phyloP scores from a whole-genome alignment of 2,888 invertebrate genomes.

The Adineta ricciae region DNA sequence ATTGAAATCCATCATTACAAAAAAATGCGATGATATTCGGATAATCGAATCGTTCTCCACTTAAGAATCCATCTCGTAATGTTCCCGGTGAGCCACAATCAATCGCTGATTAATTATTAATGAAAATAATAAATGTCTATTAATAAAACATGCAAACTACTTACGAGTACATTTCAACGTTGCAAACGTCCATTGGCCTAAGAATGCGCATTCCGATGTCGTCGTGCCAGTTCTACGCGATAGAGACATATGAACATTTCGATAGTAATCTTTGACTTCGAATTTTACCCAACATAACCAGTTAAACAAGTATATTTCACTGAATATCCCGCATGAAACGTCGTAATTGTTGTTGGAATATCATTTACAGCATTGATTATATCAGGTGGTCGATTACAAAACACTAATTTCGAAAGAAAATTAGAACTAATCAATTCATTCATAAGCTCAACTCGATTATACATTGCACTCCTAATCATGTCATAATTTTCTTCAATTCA shows the following conservation, averaged over 20 bases:
- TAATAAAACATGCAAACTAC: not conserved
- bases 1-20: not conserved
- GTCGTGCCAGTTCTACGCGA: not conserved
- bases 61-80: not conserved
- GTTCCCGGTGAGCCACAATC: not conserved
- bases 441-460: not conserved
- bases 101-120: not conserved
- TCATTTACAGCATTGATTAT: not conserved
- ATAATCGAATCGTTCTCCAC: slow-evolving; percentile 19
- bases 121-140: not conserved
- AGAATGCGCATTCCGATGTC: not conserved
- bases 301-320: not conserved
- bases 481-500: slow-evolving; percentile 2
- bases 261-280: not conserved
- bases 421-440: not conserved
- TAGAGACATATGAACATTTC: no score
- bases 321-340: slow-evolving; percentile 17
- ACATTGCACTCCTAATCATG: not conserved
- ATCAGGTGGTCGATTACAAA: slow-evolving; percentile 11
- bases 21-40: slow-evolving; percentile 6
- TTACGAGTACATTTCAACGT: not conserved
- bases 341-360: not conserved
- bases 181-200: not conserved
- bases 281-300: slow-evolving; percentile 17
- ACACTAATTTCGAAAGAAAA: not conserved